Evolutionary conservation across 1,140 invertebrate genomes (phyloP), one percentile per base, ranked within the genome.

Genomic region (Pseudoatta argentina): DNA sequence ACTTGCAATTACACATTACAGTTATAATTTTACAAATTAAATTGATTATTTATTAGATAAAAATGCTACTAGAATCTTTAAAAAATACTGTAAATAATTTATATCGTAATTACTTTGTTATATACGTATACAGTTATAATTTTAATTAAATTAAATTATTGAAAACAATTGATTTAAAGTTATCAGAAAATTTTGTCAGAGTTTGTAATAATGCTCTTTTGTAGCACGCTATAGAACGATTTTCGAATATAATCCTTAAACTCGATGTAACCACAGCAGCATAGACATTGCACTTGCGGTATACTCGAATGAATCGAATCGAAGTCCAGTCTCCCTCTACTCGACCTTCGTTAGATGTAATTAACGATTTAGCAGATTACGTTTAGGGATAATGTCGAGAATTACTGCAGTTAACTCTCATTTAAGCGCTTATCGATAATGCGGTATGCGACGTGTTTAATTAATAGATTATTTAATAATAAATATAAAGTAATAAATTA

Each of bases 331-430:
- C 16, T 69, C 39, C n/a, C 51, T 44, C 64, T 69, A 44, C 51
- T 44, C 34, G n/a, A 34, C 14, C 51, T 71, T 79, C 30, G 76
- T 76, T 63, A 27, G 27, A 3, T 57, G 0, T 81, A 81, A 71
- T 81, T 81, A 81, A 81, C 78, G 51, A 81, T 59, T 81, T 81
- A 81, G 24, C 64, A 81, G 66, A 81, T 81, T 81, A 81, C 53
- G 16, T 81, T 71, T 57, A 79, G n/a, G 57, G 63, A 79, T 79
- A 79, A 69, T 21, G 30, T 39, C 30, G 63, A 5, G 34, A 18
- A 67, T 55, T 69, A 55, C 48, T 79, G n/a, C 8, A 57, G n/a
- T 82, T 44, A 59, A 71, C 12, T 72, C 14, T 71, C 24, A 39
- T 81, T 79, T 12, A 48, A 79, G 6, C 16, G 34, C 10, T 57